phyloP scores from a whole-genome alignment of 2,888 invertebrate genomes.

The Hypomecis atomaria region DNA sequence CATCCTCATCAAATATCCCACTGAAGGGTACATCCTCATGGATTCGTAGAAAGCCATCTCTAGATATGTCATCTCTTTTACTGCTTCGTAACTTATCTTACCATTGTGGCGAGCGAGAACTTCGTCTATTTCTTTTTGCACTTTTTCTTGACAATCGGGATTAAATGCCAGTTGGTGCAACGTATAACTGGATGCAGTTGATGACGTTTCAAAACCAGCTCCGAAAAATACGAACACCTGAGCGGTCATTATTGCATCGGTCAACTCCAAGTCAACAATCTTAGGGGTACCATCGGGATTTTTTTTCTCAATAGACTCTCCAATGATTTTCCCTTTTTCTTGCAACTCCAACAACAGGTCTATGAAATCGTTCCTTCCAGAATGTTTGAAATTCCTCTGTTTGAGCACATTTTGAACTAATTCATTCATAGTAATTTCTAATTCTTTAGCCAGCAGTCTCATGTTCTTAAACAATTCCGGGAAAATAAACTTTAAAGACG shows the following conservation, averaged over 20 bases:
- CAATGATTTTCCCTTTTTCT: slow-evolving; percentile 68
- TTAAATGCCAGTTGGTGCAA: slow-evolving; percentile 78
- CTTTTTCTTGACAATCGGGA: slow-evolving; percentile 72
- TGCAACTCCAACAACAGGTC: slow-evolving; percentile 70
- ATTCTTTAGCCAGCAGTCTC: slow-evolving; percentile 60
- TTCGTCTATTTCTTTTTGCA: slow-evolving; percentile 72
- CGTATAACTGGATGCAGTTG: slow-evolving; percentile 76
- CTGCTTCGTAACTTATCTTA: slow-evolving; percentile 69
- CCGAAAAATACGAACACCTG: slow-evolving; percentile 78
- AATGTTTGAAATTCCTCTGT: slow-evolving; percentile 65
- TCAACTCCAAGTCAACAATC: slow-evolving; percentile 64
- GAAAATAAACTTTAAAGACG: slow-evolving; percentile 63
- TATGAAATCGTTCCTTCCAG: slow-evolving; percentile 74
- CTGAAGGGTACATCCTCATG: slow-evolving; percentile 74
- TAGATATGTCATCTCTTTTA: slow-evolving; percentile 73
- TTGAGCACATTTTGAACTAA: slow-evolving; percentile 63
- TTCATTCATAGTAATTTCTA: slow-evolving; percentile 61
- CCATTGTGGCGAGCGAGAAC: slow-evolving; percentile 65
- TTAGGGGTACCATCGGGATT: slow-evolving; percentile 65
- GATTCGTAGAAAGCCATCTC: slow-evolving; percentile 74
- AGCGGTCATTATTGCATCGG: slow-evolving; percentile 66
- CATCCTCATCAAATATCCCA: slow-evolving; percentile 67
- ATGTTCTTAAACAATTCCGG: slow-evolving; percentile 68
- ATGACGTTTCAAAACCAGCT: slow-evolving; percentile 83
- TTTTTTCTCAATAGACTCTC: slow-evolving; percentile 68